Percentiles rank a stretch among this genome's conserved stretches.
Evolutionary conservation across 1,140 invertebrate species (phyloP).

Genomic region (Cepaea nemoralis): DNA sequence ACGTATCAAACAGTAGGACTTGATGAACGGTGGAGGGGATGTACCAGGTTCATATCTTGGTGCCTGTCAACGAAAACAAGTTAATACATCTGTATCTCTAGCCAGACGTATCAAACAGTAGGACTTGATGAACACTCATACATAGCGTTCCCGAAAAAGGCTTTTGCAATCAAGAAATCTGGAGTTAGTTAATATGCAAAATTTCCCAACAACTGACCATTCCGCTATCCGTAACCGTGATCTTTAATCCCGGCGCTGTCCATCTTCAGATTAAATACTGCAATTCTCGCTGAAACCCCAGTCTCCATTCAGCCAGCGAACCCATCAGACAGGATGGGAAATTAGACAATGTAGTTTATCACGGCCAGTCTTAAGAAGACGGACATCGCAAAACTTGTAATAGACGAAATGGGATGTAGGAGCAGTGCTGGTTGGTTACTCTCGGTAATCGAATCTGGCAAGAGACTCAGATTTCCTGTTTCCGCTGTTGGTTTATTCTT

Average conservation of each 20-base stretch:
- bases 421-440: too few species aligned
- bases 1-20: too few species aligned
- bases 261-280: slow-evolving; percentile 25
- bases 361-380: neutral
- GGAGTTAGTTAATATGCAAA: neutral
- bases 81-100: neutral
- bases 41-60: too few species aligned
- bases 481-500: too few species aligned
- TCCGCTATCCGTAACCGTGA: neutral
- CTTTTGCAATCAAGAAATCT: neutral
- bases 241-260: slow-evolving; percentile 18
- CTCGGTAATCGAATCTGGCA: too few species aligned
- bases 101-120: neutral
- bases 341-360: slow-evolving; percentile 3
- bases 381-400: neutral
- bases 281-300: neutral
- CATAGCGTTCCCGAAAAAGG: neutral
- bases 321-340: neutral
- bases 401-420: neutral
- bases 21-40: too few species aligned
- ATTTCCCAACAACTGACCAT: neutral
- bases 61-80: too few species aligned
- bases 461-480: too few species aligned
- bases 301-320: neutral
- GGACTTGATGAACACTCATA: neutral